These are phyloP conservation scores for Struthio camelus DNA, from an alignment of 2,113 vertebrate species.

Conservation along the genomic window DNA sequence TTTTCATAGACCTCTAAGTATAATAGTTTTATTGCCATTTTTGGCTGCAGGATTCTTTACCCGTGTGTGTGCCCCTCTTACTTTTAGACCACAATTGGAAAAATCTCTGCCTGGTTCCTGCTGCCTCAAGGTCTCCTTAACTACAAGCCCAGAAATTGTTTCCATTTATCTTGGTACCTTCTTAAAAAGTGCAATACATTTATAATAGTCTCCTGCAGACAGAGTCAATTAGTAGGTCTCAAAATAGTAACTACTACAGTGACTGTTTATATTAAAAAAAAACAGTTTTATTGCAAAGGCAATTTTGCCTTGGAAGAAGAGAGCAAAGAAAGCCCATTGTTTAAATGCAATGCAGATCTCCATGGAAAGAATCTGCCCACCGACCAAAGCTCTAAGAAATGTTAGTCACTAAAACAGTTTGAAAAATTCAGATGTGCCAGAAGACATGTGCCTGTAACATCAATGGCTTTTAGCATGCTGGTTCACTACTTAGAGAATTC, in stretches of 20 bases:
- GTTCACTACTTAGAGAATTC: fast-evolving
- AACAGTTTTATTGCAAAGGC: neutral
- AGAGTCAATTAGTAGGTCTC: neutral
- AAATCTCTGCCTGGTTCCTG: neutral
- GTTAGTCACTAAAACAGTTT: neutral
- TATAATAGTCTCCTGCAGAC: neutral
- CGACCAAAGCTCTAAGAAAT: neutral
- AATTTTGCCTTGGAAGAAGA: neutral
- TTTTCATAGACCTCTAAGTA: neutral
- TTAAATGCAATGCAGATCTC: neutral
- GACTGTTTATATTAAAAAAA: neutral
- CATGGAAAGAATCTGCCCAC: neutral
- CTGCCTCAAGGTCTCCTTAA: neutral
- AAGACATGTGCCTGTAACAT: neutral
- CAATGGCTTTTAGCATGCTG: fast-evolving
- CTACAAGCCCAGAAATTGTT: neutral
- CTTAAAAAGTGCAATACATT: neutral
- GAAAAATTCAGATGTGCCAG: neutral
- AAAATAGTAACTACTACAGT: neutral
- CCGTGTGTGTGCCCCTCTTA: neutral
- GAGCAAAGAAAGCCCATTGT: neutral
- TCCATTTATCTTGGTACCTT: neutral
- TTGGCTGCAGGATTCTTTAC: neutral
- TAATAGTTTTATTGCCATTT: neutral
- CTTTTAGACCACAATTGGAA: neutral